These are phyloP conservation scores for Pammene aurita DNA, from an alignment of 2,888 invertebrate genomes.

Conservation along the genomic window DNA sequence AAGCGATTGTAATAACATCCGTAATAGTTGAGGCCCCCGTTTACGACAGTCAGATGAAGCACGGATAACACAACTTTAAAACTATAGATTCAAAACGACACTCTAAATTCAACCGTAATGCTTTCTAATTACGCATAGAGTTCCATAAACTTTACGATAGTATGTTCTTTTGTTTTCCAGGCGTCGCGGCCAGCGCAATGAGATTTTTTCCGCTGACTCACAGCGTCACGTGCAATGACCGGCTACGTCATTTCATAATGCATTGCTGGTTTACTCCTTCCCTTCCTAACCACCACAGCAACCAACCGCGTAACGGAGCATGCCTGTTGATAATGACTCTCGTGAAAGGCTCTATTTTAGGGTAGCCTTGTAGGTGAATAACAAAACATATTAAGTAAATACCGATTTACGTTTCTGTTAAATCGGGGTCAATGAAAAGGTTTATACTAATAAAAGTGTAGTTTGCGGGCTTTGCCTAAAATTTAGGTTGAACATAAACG, in stretches of 20 bases:
- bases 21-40: conserved; percentile 43
- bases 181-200: conserved; percentile 49
- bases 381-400: conserved; percentile 54
- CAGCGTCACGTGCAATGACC: conserved; percentile 40
- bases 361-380: conserved; percentile 59
- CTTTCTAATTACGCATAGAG: neutral
- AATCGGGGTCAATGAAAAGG: conserved; percentile 63
- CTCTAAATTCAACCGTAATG: neutral
- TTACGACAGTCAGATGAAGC: conserved; percentile 58
- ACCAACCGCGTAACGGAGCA: conserved; percentile 49
- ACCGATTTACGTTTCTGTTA: conserved; percentile 45
- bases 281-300: conserved; percentile 47
- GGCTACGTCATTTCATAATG: conserved; percentile 44
- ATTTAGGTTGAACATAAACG: too few species aligned
- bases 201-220: conserved; percentile 44
- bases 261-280: conserved; percentile 50
- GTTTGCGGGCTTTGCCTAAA: neutral
- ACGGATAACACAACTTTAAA: conserved; percentile 49
- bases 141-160: neutral
- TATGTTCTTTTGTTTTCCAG: conserved; percentile 20
- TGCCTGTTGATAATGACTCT: conserved; percentile 47
- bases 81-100: conserved; percentile 12
- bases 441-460: conserved; percentile 56
- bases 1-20: neutral
- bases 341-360: conserved; percentile 58